phyloP scores from a whole-genome alignment of 2,797 vertebrate species.

The Falco novaeseelandiae region DNA sequence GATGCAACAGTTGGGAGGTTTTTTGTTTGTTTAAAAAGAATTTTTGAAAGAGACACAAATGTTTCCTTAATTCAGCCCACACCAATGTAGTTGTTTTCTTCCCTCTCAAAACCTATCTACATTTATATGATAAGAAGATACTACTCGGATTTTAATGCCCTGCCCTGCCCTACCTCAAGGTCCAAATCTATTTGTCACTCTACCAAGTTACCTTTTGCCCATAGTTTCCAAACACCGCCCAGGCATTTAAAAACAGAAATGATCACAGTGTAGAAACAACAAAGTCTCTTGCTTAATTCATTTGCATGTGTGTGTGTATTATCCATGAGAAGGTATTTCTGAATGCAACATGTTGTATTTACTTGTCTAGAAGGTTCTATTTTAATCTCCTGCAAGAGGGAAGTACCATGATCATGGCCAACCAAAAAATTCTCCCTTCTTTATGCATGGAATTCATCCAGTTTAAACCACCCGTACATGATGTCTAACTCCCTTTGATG shows the following conservation, averaged over 20 bases:
- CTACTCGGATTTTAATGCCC: neutral
- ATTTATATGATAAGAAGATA: neutral
- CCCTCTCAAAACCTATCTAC: neutral
- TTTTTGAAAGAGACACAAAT: neutral
- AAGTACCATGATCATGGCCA: neutral
- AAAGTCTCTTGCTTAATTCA: slow-evolving; percentile 18
- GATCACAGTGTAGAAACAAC: neutral
- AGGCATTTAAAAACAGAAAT: slow-evolving; percentile 31
- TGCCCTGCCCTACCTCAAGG: slow-evolving; percentile 28
- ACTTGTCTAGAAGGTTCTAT: slow-evolving; percentile 7
- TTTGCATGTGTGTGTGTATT: neutral
- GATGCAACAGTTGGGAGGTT: neutral
- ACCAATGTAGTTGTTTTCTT: neutral
- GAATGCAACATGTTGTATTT: neutral
- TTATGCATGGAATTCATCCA: slow-evolving; percentile 30
- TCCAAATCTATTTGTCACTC: slow-evolving; percentile 28
- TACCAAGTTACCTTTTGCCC: neutral
- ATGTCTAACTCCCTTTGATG: slow-evolving; percentile 29
- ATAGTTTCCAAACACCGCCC: slow-evolving; percentile 18
- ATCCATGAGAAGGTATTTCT: neutral
- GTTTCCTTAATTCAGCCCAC: neutral
- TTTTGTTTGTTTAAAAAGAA: neutral
- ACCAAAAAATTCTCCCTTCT: neutral
- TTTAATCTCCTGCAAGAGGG: slow-evolving; percentile 31
- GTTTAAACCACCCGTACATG: neutral